Evolutionary conservation across 2,888 invertebrate genomes (phyloP).

Genomic region (Branchinecta sandiegonensis): DNA sequence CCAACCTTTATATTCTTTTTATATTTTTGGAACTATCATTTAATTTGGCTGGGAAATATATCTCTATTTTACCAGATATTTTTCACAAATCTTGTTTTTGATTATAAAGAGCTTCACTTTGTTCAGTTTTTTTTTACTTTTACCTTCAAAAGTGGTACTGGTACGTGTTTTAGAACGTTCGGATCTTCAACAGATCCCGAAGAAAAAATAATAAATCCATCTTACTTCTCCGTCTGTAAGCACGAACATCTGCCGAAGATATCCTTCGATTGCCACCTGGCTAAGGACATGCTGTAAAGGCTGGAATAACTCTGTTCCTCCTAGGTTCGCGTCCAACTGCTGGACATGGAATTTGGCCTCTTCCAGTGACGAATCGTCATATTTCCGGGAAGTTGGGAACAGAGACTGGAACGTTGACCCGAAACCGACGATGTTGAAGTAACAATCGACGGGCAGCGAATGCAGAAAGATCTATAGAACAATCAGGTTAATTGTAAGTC

Average conservation of each 20-base stretch:
- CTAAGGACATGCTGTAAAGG: conserved; percentile 30
- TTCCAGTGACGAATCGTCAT: conserved; percentile 29
- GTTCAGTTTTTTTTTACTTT: too few species aligned
- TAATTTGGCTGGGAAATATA: too few species aligned
- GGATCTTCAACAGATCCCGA: too few species aligned
- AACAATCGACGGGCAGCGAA: conserved; percentile 32
- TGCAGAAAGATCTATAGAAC: conserved; percentile 31
- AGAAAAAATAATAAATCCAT: too few species aligned
- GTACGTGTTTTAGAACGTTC: too few species aligned
- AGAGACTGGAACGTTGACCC: conserved; percentile 31
- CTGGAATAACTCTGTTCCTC: conserved; percentile 32
- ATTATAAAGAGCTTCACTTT: too few species aligned
- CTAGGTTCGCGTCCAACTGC: conserved; percentile 31
- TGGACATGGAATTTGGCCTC: conserved; percentile 26
- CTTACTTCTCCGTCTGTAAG: conserved; percentile 34
- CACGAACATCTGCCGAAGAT: conserved; percentile 32
- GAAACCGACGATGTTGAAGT: conserved; percentile 37
- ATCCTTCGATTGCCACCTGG: conserved; percentile 27
- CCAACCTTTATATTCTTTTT: too few species aligned
- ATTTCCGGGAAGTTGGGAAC: conserved; percentile 30
- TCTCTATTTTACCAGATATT: too few species aligned
- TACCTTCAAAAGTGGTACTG: too few species aligned
- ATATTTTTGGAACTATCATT: too few species aligned
- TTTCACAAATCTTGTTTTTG: too few species aligned
- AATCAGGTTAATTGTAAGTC: not conserved